Evolutionary conservation across 2,888 invertebrate genomes (phyloP), one percentile per base, ranked within the genome.

Genomic region (Dryomyza anilis): DNA sequence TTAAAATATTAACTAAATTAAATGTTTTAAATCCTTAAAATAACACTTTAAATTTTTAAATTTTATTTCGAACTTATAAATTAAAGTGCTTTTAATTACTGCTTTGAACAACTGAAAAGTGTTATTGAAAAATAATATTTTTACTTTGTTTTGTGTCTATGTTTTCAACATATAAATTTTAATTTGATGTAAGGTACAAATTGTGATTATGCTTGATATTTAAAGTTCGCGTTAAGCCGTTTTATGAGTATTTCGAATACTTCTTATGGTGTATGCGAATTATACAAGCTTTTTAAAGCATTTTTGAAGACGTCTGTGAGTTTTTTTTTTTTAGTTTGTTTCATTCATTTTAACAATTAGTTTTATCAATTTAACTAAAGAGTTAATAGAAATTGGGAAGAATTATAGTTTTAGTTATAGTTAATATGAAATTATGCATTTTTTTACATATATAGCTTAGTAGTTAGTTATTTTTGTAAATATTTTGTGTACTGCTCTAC

Each of bases 391-490:
- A 56, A 56, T n/a, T 56, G 43, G 56, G 56, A 56, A 56, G 56
- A 39, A 23, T 57, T 63, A 46, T 56, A 61, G 36, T 63, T 63
- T 21, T 30, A 39, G 53, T 55, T 21, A 39, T 23, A 29, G 23
- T 19, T 12, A 53, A 46, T 10, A 52, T 29, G 5, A 21, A 39
- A 25, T 25, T 16, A 48, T 46, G 10, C 19, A 23, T 46, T 27
- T 46, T 1, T 19, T 10, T 59, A 36, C 12, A 29, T 52, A 52
- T n/a, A n/a, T 5, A 52, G n/a, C 52, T 52, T 52, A 52, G 27
- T n/a, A 25, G 52, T n/a, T 52, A 52, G 7, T 16, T 14, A 25
- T n/a, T n/a, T n/a, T n/a, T 43, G 27, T 58, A 45, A 45, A 48
- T 46, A 60, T 30, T 46, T 46, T 60, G n/a, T n/a, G n/a, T n/a